Evolutionary conservation across 1,140 invertebrate species (phyloP).

Genomic region (Anastatus disparis): DNA sequence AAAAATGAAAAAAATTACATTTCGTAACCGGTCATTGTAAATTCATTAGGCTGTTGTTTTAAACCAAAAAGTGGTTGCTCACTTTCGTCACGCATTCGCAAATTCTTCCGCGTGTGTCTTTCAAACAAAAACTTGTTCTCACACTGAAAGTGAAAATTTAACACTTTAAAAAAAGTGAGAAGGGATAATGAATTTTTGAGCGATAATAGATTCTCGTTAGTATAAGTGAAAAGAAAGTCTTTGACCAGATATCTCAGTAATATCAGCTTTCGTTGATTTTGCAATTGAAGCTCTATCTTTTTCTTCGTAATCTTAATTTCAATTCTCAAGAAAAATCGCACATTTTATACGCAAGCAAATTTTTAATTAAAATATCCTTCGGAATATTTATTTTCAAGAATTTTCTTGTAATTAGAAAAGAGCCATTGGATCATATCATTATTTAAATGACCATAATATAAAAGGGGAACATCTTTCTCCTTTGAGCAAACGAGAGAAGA

Average conservation of each 20-base stretch:
- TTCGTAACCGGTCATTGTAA: constrained; percentile 52
- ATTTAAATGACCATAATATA: constrained; percentile 35
- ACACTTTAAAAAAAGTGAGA: not conserved
- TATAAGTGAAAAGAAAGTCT: no score
- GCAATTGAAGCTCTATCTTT: constrained; percentile 1
- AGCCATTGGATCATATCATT: constrained; percentile 45
- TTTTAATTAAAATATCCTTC: constrained; percentile 17
- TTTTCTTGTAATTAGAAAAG: constrained; percentile 49
- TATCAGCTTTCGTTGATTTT: not conserved
- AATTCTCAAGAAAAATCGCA: not conserved
- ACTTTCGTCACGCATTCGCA: not conserved
- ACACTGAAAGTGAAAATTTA: not conserved
- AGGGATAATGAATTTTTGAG: not conserved
- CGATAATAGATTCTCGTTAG: constrained; percentile 22
- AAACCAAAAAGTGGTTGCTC: not conserved
- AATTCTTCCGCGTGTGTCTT: not conserved
- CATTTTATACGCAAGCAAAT: not conserved
- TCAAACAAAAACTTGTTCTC: not conserved
- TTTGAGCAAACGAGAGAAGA: constrained; percentile 31
- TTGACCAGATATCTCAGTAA: not conserved
- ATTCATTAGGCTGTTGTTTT: constrained; percentile 57
- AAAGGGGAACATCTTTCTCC: not conserved
- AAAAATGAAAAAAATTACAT: not conserved
- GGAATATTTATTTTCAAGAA: not conserved
- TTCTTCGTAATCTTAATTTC: no score